A percentile compares a stretch with the other conserved stretches of the same genome.
phyloP scores from a whole-genome alignment of 2,888 invertebrate species.

The Tryphoninae sp. region DNA sequence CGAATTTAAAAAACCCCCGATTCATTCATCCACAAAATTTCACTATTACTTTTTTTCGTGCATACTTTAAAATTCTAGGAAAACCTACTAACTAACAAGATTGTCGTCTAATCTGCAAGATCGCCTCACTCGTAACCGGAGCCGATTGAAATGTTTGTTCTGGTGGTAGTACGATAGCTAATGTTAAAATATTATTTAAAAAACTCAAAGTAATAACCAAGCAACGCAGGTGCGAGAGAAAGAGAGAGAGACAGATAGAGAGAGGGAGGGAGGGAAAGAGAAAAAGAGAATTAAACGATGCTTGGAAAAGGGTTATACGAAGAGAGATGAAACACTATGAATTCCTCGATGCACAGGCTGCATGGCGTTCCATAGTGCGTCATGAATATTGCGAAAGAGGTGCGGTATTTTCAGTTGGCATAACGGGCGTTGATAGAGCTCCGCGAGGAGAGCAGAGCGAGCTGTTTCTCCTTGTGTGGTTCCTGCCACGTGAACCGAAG shows the following conservation, averaged over 20 bases:
- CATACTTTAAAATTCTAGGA: no score
- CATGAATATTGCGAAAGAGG: constrained; percentile 74
- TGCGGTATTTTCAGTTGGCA: constrained; percentile 77
- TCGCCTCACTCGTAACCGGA: no score
- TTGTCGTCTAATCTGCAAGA: no score
- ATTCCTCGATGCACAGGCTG: constrained; percentile 43
- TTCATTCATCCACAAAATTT: no score
- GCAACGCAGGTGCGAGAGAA: constrained; percentile 16
- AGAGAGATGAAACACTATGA: constrained; percentile 44
- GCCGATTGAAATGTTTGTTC: no score
- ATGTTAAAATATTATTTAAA: not conserved
- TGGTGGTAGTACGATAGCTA: no score
- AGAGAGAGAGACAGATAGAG: constrained; percentile 2
- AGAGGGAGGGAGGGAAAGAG: no score
- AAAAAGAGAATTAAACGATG: constrained; percentile 9
- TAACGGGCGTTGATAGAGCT: constrained; percentile 78
- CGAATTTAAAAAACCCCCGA: no score
- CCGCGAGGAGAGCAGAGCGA: constrained; percentile 64
- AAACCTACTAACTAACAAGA: no score
- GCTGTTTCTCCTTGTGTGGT: constrained; percentile 73
- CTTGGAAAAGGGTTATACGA: constrained; percentile 40
- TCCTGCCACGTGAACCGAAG: constrained; percentile 74
- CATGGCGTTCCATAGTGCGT: constrained; percentile 58
- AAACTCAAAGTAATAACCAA: constrained; percentile 45
- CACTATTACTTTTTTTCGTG: no score